Evolutionary conservation across 2,113 vertebrate genomes (phyloP).

Genomic region (Halcyon malimbica): DNA sequence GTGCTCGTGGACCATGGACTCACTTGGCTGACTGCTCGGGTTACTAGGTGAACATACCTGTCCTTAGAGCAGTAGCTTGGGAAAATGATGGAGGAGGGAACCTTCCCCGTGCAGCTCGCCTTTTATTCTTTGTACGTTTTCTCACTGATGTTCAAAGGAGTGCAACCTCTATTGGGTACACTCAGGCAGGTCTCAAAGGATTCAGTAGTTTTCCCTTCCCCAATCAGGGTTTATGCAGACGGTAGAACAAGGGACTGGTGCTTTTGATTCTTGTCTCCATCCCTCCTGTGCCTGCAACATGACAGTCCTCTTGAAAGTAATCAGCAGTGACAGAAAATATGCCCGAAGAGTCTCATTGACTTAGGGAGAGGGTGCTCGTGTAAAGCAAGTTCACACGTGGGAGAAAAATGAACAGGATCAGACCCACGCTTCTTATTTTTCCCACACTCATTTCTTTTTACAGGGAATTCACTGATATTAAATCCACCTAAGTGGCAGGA

Average conservation of each 20-base stretch:
- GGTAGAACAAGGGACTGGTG: background rate
- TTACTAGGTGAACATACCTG: background rate
- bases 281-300: background rate
- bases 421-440: constrained; percentile 17
- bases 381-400: constrained; percentile 31
- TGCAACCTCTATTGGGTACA: background rate
- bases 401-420: background rate
- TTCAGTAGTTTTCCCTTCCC: background rate
- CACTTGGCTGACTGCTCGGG: background rate
- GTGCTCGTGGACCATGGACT: background rate
- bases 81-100: constrained; percentile 48
- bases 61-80: background rate
- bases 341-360: constrained; percentile 8
- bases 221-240: background rate
- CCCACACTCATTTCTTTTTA: constrained; percentile 8
- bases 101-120: background rate
- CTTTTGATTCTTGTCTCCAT: constrained; percentile 7
- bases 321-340: constrained; percentile 36
- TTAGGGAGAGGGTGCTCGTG: constrained; percentile 21
- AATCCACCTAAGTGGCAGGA: constrained; percentile 57
- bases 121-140: constrained; percentile 31
- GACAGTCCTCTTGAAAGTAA: constrained; percentile 28
- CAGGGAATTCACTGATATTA: constrained; percentile 16
- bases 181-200: background rate
- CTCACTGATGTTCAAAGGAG: constrained; percentile 49